Evolutionary conservation across 2,888 invertebrate genomes (phyloP), one percentile per base, ranked within the genome.

Genomic region (Drosophila buzzatii): DNA sequence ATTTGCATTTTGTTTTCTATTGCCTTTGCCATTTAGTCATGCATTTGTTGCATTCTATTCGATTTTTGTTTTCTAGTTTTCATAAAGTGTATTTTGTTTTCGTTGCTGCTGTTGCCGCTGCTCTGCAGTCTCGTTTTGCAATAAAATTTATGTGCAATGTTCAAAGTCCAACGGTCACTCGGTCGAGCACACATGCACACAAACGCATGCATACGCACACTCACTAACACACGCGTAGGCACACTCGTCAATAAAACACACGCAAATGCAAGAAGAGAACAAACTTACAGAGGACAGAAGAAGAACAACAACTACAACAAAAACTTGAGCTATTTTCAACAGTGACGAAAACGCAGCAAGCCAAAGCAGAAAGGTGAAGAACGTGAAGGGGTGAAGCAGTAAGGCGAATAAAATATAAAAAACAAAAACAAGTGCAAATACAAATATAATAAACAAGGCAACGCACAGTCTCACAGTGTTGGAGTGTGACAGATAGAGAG

Each of bases 131-230:
- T 68, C 68, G 65, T 75, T 85, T 78, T 64, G 73, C 77, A 76
- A 75, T 85, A 58, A 82, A 89, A 86, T 86, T 85, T 87, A 88
- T 85, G 90, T 78, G 79, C 81, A 81, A 81, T 81, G 90, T 90
- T 44, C 90, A 86, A 86, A 86, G 86, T 86, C 86, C 86, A 86
- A 86, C 66, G 85, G 80, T 87, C 85, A 90, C 73, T 85, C 85
- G 90, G 90, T 80, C 88, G 80, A 31, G 41, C 51, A 44, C 44
- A 75, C 74, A 70, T 47, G 27, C 56, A 47, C 41, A 39, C 55
- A 61, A 37, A 61, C 62, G 52, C 27, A 56, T 35, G 49, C 31
- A 59, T 18, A 33, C 44, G 44, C 47, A 64, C 55, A 75, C 47
- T 55, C 67, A 62, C 18, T 12, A 53, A 51, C 49, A 39, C 53